Conservation (phyloP, 2,113 vertebrate species). For the Picathartes gymnocephalus region DNA sequence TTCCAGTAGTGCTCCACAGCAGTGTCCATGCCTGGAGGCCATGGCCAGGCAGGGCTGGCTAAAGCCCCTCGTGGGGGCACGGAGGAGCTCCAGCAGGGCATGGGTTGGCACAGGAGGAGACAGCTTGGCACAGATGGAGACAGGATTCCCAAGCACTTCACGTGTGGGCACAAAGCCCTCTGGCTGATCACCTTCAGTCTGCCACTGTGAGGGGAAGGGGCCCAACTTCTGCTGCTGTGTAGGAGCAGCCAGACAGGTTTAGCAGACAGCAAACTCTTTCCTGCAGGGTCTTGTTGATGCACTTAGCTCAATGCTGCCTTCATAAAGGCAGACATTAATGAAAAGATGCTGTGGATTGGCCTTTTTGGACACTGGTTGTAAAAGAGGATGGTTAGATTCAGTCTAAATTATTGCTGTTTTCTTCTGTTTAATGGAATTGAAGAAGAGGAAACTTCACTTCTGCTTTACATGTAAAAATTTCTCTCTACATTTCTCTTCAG, state of each 20-base stretch:
- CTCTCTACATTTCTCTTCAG: background rate
- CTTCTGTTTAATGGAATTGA: background rate
- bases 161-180: background rate
- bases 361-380: background rate
- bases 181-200: background rate
- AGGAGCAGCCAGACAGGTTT: background rate
- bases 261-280: background rate
- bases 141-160: background rate
- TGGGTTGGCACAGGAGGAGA: background rate
- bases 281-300: background rate
- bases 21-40: rapidly evolving
- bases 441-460: background rate
- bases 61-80: rapidly evolving
- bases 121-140: background rate
- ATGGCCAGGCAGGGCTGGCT: background rate
- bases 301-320: background rate
- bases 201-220: background rate
- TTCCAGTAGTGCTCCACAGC: background rate
- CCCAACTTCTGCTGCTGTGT: background rate
- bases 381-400: background rate
- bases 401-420: background rate
- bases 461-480: background rate
- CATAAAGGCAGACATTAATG: background rate
- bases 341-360: background rate
- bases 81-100: background rate